These are phyloP conservation scores for Halcyon smyrnensis DNA, from an alignment of 2,797 vertebrate species.

Conservation along the genomic window DNA sequence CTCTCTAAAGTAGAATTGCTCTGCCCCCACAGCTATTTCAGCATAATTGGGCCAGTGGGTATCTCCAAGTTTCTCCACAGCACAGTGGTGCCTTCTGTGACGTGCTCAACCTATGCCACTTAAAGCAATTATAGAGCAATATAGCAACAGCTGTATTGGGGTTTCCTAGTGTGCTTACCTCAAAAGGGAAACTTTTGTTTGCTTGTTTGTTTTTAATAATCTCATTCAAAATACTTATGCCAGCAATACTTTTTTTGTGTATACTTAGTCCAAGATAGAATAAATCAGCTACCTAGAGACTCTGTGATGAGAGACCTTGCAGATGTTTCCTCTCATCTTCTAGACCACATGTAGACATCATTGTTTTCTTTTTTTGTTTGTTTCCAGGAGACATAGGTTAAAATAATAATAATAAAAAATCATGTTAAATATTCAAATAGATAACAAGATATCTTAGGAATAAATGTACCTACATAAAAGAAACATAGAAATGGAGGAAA, in stretches of 20 bases:
- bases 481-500: not conserved
- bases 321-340: not conserved
- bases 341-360: fast-evolving
- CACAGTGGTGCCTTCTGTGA: not conserved
- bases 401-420: not conserved
- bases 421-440: not conserved
- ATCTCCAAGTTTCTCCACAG: not conserved
- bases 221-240: not conserved
- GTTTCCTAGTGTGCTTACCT: not conserved
- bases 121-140: not conserved
- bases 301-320: not conserved
- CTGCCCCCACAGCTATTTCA: not conserved
- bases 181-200: not conserved
- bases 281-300: not conserved
- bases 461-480: not conserved
- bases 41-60: not conserved
- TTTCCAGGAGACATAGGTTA: not conserved
- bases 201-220: not conserved
- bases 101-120: not conserved
- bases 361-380: not conserved
- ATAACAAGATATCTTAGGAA: not conserved
- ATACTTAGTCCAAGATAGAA: not conserved
- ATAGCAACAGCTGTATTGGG: not conserved
- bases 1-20: not conserved
- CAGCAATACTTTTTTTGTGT: not conserved